These are phyloP conservation scores for Drosophila ohnishii DNA, from an alignment of 1,140 invertebrate species.

Conservation along the genomic window DNA sequence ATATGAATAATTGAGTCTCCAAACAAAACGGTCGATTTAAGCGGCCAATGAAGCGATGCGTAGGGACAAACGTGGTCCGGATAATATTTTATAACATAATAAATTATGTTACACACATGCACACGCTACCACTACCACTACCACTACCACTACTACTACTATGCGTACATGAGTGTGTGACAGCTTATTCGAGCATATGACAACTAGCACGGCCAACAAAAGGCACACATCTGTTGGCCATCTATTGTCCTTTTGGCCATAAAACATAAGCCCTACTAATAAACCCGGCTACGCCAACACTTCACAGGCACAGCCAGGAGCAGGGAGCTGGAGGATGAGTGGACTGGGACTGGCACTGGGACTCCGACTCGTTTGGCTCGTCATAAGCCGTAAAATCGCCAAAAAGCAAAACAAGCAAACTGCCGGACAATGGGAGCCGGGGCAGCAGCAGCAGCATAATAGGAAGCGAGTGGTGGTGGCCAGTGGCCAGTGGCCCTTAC, in stretches of 20 bases:
- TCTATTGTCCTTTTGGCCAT: constrained; percentile 78
- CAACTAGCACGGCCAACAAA: constrained; percentile 71
- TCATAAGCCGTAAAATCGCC: constrained; percentile 81
- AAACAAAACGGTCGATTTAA: constrained; percentile 79
- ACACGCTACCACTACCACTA: constrained; percentile 1
- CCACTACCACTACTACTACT: too few species aligned
- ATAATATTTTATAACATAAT: constrained; percentile 82
- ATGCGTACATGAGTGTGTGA: constrained; percentile 47
- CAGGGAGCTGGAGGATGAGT: neutral
- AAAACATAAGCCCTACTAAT: constrained; percentile 81
- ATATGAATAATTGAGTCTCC: constrained; percentile 79
- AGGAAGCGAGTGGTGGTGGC: constrained; percentile 27
- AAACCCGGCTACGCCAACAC: constrained; percentile 74
- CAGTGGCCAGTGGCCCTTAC: constrained; percentile 33
- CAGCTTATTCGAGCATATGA: constrained; percentile 80
- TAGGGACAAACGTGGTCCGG: constrained; percentile 41
- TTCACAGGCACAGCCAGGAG: constrained; percentile 40
- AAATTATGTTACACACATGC: constrained; percentile 72
- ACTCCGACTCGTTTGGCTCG: constrained; percentile 49
- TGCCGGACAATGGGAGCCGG: constrained; percentile 61
- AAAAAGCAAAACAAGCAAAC: constrained; percentile 78
- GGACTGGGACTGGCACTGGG: neutral
- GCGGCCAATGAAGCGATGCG: constrained; percentile 71
- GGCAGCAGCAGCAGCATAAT: constrained; percentile 16
- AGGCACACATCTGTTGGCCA: constrained; percentile 78